phyloP scores from a whole-genome alignment of 2,888 invertebrate species.

The Nomada fabriciana region DNA sequence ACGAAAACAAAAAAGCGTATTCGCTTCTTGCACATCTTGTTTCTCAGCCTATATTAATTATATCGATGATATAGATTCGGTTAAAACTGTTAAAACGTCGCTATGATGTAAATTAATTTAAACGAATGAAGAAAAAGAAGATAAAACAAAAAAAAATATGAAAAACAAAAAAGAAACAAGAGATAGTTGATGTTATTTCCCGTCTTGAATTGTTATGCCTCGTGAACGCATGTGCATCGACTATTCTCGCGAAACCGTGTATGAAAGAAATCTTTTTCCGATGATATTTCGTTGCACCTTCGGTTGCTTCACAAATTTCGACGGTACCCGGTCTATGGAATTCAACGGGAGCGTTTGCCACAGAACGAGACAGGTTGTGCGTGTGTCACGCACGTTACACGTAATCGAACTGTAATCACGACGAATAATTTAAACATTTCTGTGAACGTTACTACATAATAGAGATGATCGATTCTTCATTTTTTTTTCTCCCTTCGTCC shows the following conservation, averaged over 20 bases:
- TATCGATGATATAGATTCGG: conserved; percentile 39
- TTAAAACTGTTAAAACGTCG: conserved; percentile 41
- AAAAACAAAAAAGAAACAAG: background rate
- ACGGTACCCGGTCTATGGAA: conserved; percentile 18
- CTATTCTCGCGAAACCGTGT: conserved; percentile 1
- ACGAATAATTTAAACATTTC: conserved; percentile 42
- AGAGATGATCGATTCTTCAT: background rate
- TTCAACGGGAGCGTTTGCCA: conserved; percentile 3
- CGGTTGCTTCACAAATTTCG: conserved; percentile 13
- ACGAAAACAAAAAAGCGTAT: conserved; percentile 3
- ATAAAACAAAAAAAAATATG: background rate
- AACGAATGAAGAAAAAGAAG: background rate
- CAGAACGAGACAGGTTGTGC: conserved; percentile 15
- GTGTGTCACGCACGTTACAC: conserved; percentile 9
- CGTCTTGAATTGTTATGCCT: conserved; percentile 19
- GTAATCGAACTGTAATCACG: conserved; percentile 26
- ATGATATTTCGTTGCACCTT: conserved; percentile 16
- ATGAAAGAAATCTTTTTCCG: background rate
- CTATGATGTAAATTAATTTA: conserved; percentile 46
- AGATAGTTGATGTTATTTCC: conserved; percentile 35
- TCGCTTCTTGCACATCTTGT: conserved; percentile 30
- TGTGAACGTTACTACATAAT: background rate
- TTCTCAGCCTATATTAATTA: conserved; percentile 31
- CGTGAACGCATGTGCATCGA: conserved; percentile 6
- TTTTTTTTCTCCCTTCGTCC: background rate